Percentiles rank a stretch among this genome's conserved stretches.
Conservation (phyloP, 1,140 invertebrate genomes). For the Sitophilus oryzae region DNA sequence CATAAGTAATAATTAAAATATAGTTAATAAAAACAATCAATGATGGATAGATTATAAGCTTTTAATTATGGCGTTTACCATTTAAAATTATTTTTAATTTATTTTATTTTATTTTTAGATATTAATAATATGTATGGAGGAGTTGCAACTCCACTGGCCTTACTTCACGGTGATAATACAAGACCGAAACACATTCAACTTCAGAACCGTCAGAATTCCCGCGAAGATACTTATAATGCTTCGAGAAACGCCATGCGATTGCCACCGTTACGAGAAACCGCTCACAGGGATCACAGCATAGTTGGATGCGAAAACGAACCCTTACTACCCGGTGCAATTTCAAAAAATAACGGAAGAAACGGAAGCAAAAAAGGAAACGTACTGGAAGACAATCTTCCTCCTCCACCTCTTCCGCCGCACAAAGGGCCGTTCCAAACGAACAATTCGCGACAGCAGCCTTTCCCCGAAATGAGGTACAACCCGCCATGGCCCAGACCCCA, state of each 20-base stretch:
- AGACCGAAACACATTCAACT: conserved; percentile 34
- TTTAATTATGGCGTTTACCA: neutral
- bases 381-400: conserved; percentile 49
- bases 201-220: conserved; percentile 31
- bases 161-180: conserved; percentile 51
- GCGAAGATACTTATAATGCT: conserved; percentile 35
- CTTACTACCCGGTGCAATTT: conserved; percentile 52
- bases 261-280: conserved; percentile 36
- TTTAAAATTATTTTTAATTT: conserved; percentile 5
- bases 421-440: conserved; percentile 36
- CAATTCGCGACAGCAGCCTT: conserved; percentile 38
- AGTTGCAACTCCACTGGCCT: conserved; percentile 61
- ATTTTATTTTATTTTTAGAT: conserved; percentile 27
- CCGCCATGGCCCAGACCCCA: conserved; percentile 53
- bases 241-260: conserved; percentile 38
- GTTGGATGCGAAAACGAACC: conserved; percentile 61
- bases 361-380: conserved; percentile 32
- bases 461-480: conserved; percentile 40
- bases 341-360: conserved; percentile 23
- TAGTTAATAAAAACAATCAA: too few species aligned
- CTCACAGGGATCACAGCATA: conserved; percentile 38
- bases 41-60: too few species aligned
- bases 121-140: conserved; percentile 56
- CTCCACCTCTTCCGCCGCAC: conserved; percentile 51
- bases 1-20: too few species aligned